These are phyloP conservation scores for Sarcophilus harrisii DNA, from an alignment of 2,797 vertebrate species.

Conservation along the genomic window DNA sequence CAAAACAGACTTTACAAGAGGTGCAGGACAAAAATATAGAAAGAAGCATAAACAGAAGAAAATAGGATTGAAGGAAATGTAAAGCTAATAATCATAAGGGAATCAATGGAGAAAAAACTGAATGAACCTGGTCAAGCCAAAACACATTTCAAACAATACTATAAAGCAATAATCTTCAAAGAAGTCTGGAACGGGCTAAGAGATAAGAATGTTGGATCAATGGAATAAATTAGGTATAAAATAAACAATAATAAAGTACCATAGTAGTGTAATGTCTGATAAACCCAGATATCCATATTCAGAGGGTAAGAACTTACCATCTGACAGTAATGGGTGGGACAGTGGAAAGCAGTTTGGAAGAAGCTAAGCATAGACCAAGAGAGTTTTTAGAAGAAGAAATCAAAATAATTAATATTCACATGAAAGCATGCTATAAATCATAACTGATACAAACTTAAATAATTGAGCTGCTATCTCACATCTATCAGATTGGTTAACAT, in stretches of 20 bases:
- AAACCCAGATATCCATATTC: not conserved
- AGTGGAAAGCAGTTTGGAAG: not conserved
- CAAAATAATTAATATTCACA: not conserved
- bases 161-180: not conserved
- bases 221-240: no score
- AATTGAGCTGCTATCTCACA: not conserved
- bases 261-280: no score
- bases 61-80: no score
- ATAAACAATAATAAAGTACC: no score
- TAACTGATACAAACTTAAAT: not conserved
- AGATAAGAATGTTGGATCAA: no score
- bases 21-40: no score
- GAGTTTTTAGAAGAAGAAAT: not conserved
- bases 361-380: no score
- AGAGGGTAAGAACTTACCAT: not conserved
- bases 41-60: no score
- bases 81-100: not conserved
- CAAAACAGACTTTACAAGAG: no score
- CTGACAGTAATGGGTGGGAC: not conserved
- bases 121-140: not conserved
- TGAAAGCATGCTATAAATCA: not conserved
- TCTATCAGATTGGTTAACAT: not conserved
- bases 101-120: not conserved
- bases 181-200: no score
- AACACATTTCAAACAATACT: not conserved